Conservation (phyloP, 2,797 vertebrate species). For the Spheniscus humboldti region DNA sequence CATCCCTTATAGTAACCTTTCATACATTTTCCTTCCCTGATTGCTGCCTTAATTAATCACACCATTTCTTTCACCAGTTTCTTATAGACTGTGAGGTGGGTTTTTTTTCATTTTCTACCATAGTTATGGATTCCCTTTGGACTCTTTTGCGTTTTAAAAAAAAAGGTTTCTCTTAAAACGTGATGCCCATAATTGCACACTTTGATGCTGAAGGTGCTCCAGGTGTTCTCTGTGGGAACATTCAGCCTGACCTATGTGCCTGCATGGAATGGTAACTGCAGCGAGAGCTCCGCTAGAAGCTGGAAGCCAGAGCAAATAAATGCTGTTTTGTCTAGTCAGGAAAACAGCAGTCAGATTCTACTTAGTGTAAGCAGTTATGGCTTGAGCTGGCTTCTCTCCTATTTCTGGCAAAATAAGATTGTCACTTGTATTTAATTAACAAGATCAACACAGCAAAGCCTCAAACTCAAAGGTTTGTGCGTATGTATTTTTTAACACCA, state of each 20-base stretch:
- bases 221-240: neutral
- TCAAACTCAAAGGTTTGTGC: neutral
- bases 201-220: neutral
- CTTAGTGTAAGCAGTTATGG: neutral
- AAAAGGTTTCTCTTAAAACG: neutral
- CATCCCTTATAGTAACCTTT: neutral
- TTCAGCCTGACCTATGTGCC: neutral
- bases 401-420: neutral
- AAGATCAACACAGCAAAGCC: neutral
- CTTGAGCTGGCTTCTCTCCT: neutral
- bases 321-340: neutral
- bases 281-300: neutral
- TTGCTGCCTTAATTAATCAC: neutral
- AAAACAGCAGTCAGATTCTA: neutral
- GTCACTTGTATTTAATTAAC: neutral
- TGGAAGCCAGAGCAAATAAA: neutral
- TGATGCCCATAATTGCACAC: rapidly evolving
- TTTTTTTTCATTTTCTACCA: neutral
- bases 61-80: neutral
- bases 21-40: neutral
- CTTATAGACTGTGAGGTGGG: neutral
- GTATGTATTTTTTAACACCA: neutral
- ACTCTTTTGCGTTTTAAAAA: neutral
- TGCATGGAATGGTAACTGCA: neutral
- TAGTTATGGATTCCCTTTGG: neutral